Evolutionary conservation across 1,140 invertebrate species (phyloP), one percentile per base, ranked within the genome.

Genomic region (Prorops nasuta): DNA sequence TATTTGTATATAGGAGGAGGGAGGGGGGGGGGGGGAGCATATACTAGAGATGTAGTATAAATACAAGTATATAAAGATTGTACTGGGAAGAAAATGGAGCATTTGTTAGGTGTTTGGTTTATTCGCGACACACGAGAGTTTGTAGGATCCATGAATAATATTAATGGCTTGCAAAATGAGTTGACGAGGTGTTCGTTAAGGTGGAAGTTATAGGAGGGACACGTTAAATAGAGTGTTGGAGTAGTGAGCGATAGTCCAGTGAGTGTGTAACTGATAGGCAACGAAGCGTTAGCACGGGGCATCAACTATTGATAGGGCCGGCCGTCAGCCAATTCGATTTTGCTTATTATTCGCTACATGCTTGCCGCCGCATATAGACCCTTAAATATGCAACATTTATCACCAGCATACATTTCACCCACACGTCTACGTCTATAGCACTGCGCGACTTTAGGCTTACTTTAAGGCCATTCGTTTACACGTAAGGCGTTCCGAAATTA

Each of bases 321-420:
- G 39, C 20, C 48, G 50, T 45, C 50, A 38, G 50, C 44, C 49
- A 54, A 61, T 63, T 62, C 56, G 54, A 59, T 62, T 64, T 60
- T 49, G 56, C 54, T 66, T 58, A 63, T 61, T 63, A 63, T 63
- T 63, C 58, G 60, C 55, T 51, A 58, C 58, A 56, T 44, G 58
- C n/a, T n/a, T n/a, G 47, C 39, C 40, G 49, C 24, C 37, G 41
- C 51, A 50, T 59, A 59, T 53, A 51, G 32, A 48, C 49, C 39
- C 28, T 66, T 41, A 58, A 60, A 63, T 66, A 64, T 66, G 56
- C 24, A 63, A 47, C 46, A 28, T 32, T 44, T 34, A 57, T 61
- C 50, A 54, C 38, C 45, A 37, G 43, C 49, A 51, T 51, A 45
- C 39, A 46, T 51, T 46, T 51, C 42, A 20, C 42, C 19, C 15